Percentiles rank a stretch among this genome's conserved stretches.
Evolutionary conservation across 2,888 invertebrate genomes (phyloP).

Genomic region (Anthophora plumipes): DNA sequence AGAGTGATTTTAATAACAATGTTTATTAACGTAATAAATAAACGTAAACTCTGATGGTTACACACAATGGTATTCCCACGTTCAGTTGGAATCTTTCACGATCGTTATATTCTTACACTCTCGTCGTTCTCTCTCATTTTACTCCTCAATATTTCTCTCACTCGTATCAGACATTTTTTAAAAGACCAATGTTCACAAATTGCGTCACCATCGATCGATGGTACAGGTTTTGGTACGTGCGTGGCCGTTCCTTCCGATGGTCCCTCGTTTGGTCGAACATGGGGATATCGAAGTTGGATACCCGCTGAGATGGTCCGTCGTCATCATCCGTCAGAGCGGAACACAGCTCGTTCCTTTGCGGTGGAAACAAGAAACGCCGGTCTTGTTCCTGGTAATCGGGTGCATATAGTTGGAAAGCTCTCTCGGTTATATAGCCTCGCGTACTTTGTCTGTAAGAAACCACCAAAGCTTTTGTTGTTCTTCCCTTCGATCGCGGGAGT

Average conservation of each 20-base stretch:
- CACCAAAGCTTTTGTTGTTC: slow-evolving; percentile 17
- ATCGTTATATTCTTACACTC: too few relatives aligned
- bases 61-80: too few relatives aligned
- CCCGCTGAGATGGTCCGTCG: slow-evolving; percentile 44
- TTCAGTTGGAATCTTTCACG: too few relatives aligned
- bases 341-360: slow-evolving; percentile 62
- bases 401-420: slow-evolving; percentile 71
- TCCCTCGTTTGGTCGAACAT: slow-evolving; percentile 8
- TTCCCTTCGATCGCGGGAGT: slow-evolving; percentile 10
- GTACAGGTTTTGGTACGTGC: not conserved
- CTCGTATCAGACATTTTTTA: not conserved
- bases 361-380: slow-evolving; percentile 66
- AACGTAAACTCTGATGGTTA: too few relatives aligned
- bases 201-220: not conserved
- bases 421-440: slow-evolving; percentile 44
- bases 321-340: slow-evolving; percentile 53
- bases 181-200: not conserved
- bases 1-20: too few relatives aligned
- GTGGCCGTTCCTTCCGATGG: not conserved
- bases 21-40: too few relatives aligned
- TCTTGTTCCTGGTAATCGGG: slow-evolving; percentile 72
- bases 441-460: slow-evolving; percentile 43
- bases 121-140: too few relatives aligned
- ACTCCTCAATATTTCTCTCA: too few relatives aligned
- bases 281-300: slow-evolving; percentile 20